Conservation (phyloP, 2,113 vertebrate species). For the Nibea albiflora region DNA sequence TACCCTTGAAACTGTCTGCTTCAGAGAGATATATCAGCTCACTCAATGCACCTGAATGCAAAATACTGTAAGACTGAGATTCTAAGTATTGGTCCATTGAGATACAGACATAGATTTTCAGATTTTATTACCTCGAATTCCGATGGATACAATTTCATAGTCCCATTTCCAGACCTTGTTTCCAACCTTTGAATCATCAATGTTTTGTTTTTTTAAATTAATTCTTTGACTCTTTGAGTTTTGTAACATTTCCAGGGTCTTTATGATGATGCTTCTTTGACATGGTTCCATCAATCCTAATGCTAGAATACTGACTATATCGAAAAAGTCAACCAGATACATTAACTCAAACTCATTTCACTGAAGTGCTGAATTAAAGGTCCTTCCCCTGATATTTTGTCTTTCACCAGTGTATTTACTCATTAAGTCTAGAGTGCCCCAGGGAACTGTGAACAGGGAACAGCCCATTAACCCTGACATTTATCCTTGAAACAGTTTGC, state of each 20-base stretch:
- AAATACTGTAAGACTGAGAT: background rate
- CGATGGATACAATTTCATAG: background rate
- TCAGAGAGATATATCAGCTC: background rate
- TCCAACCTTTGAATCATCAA: background rate
- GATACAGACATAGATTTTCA: background rate
- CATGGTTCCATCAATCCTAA: too few relatives aligned
- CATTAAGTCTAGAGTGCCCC: background rate
- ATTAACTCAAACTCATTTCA: background rate
- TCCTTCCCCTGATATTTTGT: background rate
- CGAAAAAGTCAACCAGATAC: too few relatives aligned
- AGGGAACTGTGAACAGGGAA: too few relatives aligned
- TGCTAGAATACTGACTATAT: too few relatives aligned
- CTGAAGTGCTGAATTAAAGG: background rate
- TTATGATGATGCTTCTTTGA: too few relatives aligned
- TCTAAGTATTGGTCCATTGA: background rate
- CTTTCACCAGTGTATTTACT: background rate
- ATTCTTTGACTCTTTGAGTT: background rate
- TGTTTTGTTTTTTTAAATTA: too few relatives aligned
- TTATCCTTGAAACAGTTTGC: too few relatives aligned
- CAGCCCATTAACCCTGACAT: too few relatives aligned
- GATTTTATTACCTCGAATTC: background rate
- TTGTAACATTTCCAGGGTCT: background rate
- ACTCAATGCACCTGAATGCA: background rate
- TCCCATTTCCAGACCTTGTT: background rate
- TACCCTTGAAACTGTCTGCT: background rate